Conservation (phyloP, 2,113 vertebrate genomes). For the Peromyscus leucopus region DNA sequence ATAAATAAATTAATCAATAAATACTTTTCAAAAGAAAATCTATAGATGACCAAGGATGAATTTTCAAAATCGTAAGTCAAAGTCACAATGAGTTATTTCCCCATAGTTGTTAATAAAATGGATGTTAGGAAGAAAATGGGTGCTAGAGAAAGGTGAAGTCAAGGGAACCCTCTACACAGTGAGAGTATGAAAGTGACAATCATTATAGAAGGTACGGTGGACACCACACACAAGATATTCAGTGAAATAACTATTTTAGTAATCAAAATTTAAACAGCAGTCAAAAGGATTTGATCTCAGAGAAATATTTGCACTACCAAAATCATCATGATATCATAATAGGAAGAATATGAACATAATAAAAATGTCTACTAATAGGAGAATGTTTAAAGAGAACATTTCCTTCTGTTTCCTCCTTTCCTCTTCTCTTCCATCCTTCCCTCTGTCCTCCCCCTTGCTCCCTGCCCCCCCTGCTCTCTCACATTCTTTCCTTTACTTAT, state of each 20-base stretch:
- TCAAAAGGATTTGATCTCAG: not conserved
- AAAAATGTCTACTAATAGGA: too few relatives aligned
- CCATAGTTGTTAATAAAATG: not conserved
- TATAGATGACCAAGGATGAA: too few relatives aligned
- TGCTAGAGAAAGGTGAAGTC: not conserved
- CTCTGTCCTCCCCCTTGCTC: not conserved
- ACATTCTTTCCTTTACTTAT: not conserved
- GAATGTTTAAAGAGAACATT: not conserved
- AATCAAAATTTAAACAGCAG: not conserved
- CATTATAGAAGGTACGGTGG: too few relatives aligned
- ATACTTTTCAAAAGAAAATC: too few relatives aligned
- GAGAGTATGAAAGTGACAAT: not conserved
- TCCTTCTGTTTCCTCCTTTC: not conserved
- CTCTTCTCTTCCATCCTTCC: not conserved
- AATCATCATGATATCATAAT: not conserved
- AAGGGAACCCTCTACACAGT: not conserved
- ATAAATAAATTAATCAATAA: too few relatives aligned
- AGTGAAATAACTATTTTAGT: not conserved
- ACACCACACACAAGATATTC: not conserved
- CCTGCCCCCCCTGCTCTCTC: not conserved
- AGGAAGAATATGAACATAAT: not conserved
- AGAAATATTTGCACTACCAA: not conserved
- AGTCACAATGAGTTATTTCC: not conserved
- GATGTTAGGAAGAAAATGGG: not conserved
- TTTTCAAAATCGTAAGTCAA: not conserved